Evolutionary conservation across 2,797 vertebrate species (phyloP).

Genomic region (Macropodus opercularis): DNA sequence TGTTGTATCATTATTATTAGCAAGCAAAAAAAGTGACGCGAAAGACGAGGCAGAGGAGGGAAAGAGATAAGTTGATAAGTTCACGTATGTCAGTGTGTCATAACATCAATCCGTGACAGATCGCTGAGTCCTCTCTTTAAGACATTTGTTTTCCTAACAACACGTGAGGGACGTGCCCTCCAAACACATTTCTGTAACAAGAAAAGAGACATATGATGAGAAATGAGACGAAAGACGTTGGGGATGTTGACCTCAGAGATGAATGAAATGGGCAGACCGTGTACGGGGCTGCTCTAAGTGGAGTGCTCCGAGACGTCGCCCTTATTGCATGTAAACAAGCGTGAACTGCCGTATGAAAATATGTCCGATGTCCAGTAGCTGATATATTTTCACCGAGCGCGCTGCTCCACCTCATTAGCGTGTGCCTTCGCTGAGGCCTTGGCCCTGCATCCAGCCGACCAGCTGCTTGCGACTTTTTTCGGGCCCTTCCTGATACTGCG

Average conservation of each 20-base stretch:
- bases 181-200: slow-evolving; percentile 27
- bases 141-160: slow-evolving; percentile 28
- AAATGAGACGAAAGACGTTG: slow-evolving; percentile 30
- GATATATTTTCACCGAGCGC: slow-evolving; percentile 61
- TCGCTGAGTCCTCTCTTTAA: slow-evolving; percentile 59
- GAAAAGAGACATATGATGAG: slow-evolving; percentile 26
- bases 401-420: slow-evolving; percentile 58
- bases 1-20: slow-evolving; percentile 77
- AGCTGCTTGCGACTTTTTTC: slow-evolving; percentile 32
- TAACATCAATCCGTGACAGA: slow-evolving; percentile 55
- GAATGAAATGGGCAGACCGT: slow-evolving; percentile 28
- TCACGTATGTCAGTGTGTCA: slow-evolving; percentile 52
- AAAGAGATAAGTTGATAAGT: slow-evolving; percentile 61
- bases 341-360: slow-evolving; percentile 50
- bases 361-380: slow-evolving; percentile 44
- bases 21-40: slow-evolving; percentile 68
- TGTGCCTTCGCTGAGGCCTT: slow-evolving; percentile 42
- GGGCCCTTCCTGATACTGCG: slow-evolving; percentile 57
- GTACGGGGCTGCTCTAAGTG: slow-evolving; percentile 37
- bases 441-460: slow-evolving; percentile 39
- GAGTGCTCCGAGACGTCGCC: slow-evolving; percentile 37
- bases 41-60: slow-evolving; percentile 52
- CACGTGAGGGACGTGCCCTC: slow-evolving; percentile 15
- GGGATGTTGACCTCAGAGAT: slow-evolving; percentile 51
- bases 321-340: slow-evolving; percentile 64